Conservation (phyloP, 2,888 invertebrate genomes). For the Camponotus fellah region DNA sequence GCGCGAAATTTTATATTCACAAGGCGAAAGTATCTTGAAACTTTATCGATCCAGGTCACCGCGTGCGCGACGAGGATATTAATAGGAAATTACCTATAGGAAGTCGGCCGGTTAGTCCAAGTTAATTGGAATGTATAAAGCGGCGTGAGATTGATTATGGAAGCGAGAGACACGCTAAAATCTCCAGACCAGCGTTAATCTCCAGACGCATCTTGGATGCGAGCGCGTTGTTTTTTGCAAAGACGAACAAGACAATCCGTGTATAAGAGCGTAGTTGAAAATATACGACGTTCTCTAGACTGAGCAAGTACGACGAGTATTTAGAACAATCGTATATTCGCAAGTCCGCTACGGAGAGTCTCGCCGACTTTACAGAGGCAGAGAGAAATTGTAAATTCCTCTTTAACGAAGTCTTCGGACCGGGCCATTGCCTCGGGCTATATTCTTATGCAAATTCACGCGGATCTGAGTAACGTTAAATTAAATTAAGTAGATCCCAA, state of each 20-base stretch:
- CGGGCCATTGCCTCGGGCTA: slow-evolving; percentile 54
- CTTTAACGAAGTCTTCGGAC: slow-evolving; percentile 62
- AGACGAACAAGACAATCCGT: background rate
- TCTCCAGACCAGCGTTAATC: slow-evolving; percentile 5
- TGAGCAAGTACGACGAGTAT: slow-evolving; percentile 4
- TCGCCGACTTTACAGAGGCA: slow-evolving; percentile 45
- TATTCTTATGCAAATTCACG: slow-evolving; percentile 71
- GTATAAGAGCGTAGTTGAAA: slow-evolving; percentile 37
- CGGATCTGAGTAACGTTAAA: slow-evolving; percentile 65
- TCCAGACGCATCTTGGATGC: slow-evolving; percentile 17
- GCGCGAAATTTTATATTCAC: slow-evolving; percentile 43
- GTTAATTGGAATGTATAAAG: slow-evolving; percentile 67
- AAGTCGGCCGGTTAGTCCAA: slow-evolving; percentile 67
- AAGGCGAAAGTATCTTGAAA: slow-evolving; percentile 65
- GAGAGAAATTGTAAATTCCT: slow-evolving; percentile 63
- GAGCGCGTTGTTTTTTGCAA: slow-evolving; percentile 31
- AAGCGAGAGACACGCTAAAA: slow-evolving; percentile 35
- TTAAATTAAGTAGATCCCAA: slow-evolving; percentile 68
- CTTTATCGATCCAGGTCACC: slow-evolving; percentile 71
- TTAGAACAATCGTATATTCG: slow-evolving; percentile 24
- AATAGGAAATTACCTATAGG: slow-evolving; percentile 74
- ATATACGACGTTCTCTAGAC: slow-evolving; percentile 33
- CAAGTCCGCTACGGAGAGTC: slow-evolving; percentile 17
- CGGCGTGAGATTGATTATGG: slow-evolving; percentile 54
- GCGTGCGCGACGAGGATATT: slow-evolving; percentile 68